Conservation (phyloP, 2,113 vertebrate species). For the Rousettus leschenaultii region DNA sequence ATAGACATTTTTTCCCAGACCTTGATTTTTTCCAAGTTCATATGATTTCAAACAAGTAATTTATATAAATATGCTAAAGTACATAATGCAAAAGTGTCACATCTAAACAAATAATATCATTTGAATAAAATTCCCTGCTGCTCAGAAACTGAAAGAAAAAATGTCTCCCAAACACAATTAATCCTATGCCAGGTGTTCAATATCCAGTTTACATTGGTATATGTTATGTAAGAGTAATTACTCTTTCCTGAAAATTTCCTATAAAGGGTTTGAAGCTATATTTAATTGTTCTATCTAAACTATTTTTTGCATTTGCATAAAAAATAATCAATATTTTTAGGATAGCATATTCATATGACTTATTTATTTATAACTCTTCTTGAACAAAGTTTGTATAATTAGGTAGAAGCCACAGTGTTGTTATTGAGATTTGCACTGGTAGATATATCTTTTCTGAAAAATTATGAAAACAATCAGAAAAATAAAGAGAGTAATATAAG, state of each 20-base stretch:
- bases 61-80: neutral
- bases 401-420: neutral
- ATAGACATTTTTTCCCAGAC: neutral
- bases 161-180: neutral
- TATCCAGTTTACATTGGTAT: neutral
- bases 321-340: neutral
- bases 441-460: neutral
- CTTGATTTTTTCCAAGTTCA: neutral
- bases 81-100: neutral
- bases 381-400: neutral
- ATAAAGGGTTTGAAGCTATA: neutral
- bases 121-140: neutral
- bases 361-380: neutral
- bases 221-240: neutral
- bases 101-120: neutral
- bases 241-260: neutral
- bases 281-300: neutral
- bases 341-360: neutral
- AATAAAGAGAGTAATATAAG: neutral
- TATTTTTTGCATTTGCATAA: neutral
- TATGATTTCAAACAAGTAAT: neutral
- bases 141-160: neutral
- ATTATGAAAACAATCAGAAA: neutral
- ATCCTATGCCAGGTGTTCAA: neutral
- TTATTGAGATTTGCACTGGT: neutral